These are phyloP conservation scores for Elanoides forficatus DNA, from an alignment of 2,113 vertebrate genomes.

Conservation along the genomic window DNA sequence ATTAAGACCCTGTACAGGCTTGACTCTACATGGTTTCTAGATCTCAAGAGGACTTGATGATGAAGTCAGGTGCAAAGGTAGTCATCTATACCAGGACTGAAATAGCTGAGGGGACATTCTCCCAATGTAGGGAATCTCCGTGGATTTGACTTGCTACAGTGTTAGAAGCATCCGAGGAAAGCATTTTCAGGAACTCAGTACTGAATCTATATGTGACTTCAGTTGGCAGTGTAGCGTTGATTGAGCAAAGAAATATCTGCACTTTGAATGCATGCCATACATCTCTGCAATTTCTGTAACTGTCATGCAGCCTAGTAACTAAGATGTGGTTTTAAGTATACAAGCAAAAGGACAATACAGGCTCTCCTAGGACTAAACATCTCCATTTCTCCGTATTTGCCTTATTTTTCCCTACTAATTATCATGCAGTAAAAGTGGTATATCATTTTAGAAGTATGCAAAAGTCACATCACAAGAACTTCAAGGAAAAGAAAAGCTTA, in stretches of 20 bases:
- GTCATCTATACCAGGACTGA: background rate
- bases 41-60: background rate
- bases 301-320: background rate
- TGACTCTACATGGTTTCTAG: background rate
- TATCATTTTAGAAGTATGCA: background rate
- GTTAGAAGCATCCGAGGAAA: background rate
- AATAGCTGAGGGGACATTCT: background rate
- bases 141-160: background rate
- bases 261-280: background rate
- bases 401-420: background rate
- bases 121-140: background rate
- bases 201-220: background rate
- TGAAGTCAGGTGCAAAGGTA: background rate
- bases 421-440: background rate
- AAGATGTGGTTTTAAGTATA: background rate
- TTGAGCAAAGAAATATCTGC: background rate
- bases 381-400: background rate
- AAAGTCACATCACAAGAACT: background rate
- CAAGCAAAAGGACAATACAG: background rate
- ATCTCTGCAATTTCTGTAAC: background rate
- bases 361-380: background rate
- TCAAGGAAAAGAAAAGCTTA: background rate
- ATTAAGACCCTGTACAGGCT: background rate
- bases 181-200: background rate
- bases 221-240: rapidly evolving